Evolutionary conservation across 2,797 vertebrate genomes (phyloP), one percentile per base, ranked within the genome.

Genomic region (Labroides dimidiatus): DNA sequence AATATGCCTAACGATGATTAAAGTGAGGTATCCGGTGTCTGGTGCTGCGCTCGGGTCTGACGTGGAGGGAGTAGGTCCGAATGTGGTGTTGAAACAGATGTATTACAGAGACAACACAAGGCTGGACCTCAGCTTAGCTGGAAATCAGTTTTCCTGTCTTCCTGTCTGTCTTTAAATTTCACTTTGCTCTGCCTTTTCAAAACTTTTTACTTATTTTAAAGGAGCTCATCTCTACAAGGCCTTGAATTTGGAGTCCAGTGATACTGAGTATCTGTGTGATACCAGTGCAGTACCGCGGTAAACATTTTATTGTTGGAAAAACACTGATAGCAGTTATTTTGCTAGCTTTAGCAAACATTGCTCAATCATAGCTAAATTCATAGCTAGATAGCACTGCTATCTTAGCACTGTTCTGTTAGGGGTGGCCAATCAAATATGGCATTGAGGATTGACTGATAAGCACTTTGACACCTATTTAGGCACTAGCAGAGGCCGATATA

Each of bases 1-100:
- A 92, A 93, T 92, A 90, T 91, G 90, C 92, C 91, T 85, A 91
- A 89, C 87, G 84, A 91, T 92, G 92, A 93, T 92, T 92, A 92
- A 92, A 92, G 91, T 91, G 49, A 85, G 76, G 89, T 89, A 90
- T 93, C 92, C 52, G 68, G 81, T 93, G 80, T 92, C 90, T 66
- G 73, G 85, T 64, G 84, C 90, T 67, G 85, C 56, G 77, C 84
- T 81, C 55, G 11, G 83, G 82, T 78, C 83, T 89, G 88, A 87
- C 86, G 87, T 87, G 85, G 87, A 90, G 86, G 89, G 84, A 89
- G 84, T 84, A 48, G 85, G 86, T 82, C 73, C 45, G 76, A 89
- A 84, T 87, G 87, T 77, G 84, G 87, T 90, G 87, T 88, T 92
- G 90, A 91, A 92, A 92, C 88, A 88, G 90, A 93, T 92, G 86